Conservation (phyloP, 2,113 vertebrate genomes). For the Carollia perspicillata region DNA sequence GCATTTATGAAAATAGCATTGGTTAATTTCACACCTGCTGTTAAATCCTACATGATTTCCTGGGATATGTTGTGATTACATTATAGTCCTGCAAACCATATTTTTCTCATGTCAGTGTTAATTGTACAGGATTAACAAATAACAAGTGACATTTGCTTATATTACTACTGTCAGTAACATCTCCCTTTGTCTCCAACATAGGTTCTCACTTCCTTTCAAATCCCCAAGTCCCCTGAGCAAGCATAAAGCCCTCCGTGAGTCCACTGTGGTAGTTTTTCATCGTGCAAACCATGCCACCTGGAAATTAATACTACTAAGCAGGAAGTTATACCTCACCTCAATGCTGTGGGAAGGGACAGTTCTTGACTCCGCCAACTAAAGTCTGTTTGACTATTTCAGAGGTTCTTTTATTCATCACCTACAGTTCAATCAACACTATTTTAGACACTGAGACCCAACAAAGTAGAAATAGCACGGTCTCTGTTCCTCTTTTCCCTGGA, state of each 20-base stretch:
- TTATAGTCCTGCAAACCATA: neutral
- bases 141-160: constrained; percentile 15
- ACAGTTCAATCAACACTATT: neutral
- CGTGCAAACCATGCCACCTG: neutral
- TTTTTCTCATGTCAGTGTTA: constrained; percentile 43
- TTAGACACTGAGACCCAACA: neutral
- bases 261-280: neutral
- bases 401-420: neutral
- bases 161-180: neutral
- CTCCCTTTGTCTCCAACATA: neutral
- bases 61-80: constrained; percentile 65
- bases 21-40: constrained; percentile 72
- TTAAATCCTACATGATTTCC: constrained; percentile 69
- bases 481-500: neutral
- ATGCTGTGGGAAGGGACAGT: neutral
- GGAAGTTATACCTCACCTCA: neutral
- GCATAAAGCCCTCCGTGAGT: neutral
- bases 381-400: neutral
- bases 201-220: neutral
- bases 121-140: constrained; percentile 62
- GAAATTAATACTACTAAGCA: neutral
- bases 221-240: neutral
- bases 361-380: neutral
- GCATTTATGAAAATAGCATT: constrained; percentile 44
- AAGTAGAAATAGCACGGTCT: neutral